Conservation (phyloP, 2,797 vertebrate genomes). For the Tadarida brasiliensis region DNA sequence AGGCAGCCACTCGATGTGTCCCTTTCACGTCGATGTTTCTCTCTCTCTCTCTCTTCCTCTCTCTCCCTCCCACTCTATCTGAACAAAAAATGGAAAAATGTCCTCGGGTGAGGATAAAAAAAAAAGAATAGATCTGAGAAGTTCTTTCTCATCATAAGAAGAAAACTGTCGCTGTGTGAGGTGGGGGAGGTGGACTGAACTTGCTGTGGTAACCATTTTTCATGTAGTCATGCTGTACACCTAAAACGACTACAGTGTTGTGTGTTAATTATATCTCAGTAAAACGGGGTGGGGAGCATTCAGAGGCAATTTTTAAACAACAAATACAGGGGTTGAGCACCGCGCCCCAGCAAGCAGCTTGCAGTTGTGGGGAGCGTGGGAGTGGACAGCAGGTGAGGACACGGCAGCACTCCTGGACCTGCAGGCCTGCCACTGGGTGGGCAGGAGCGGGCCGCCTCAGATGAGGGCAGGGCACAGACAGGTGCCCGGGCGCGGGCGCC, state of each 20-base stretch:
- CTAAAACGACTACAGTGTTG: no score
- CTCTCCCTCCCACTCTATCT: no score
- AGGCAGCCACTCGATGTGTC: no score
- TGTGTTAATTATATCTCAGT: no score
- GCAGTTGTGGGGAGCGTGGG: not conserved
- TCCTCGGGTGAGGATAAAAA: no score
- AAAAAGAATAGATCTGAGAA: not conserved
- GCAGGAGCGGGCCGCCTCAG: not conserved
- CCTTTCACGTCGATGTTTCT: no score
- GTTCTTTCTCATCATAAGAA: not conserved
- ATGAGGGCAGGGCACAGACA: not conserved
- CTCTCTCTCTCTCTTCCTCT: no score
- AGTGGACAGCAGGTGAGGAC: not conserved
- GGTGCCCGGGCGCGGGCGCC: not conserved
- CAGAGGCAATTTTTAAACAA: not conserved
- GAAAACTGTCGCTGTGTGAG: not conserved
- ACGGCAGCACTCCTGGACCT: not conserved
- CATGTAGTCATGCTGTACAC: no score
- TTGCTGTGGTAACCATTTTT: not conserved
- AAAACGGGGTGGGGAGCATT: not conserved
- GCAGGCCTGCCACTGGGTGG: not conserved
- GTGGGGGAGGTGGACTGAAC: not conserved
- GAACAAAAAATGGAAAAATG: no score
- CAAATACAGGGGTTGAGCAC: no score
- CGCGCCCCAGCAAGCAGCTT: not conserved